Conservation (phyloP, 2,888 invertebrate species). For the Megaustenia siamemsis region DNA sequence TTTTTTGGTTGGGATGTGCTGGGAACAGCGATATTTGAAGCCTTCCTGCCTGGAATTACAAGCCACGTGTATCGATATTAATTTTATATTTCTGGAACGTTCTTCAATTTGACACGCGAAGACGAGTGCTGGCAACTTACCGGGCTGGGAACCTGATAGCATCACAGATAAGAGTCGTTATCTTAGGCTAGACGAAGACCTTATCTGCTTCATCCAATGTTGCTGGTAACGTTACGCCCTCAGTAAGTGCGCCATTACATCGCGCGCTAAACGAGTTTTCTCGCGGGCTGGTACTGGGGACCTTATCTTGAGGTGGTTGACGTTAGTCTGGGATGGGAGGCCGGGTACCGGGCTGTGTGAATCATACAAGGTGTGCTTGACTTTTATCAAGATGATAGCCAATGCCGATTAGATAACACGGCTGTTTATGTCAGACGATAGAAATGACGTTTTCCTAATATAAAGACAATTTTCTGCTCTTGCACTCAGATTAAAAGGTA, state of each 20-base stretch:
- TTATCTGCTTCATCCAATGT: constrained; percentile 13
- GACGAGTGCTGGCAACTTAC: neutral
- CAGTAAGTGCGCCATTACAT: neutral
- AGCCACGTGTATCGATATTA: constrained; percentile 21
- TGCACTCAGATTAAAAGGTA: no score
- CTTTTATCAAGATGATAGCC: no score
- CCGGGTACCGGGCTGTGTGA: no score
- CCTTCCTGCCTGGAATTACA: constrained; percentile 17
- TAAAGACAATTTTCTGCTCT: no score
- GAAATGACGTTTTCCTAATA: no score
- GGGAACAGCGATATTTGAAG: constrained; percentile 4
- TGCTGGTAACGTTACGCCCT: neutral
- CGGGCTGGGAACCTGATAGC: neutral
- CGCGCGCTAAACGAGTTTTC: no score
- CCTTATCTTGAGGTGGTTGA: no score
- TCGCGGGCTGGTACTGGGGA: no score
- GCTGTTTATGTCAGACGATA: no score
- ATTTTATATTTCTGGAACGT: neutral
- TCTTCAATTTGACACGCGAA: neutral
- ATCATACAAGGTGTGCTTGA: no score
- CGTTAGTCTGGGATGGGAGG: no score
- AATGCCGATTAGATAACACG: no score
- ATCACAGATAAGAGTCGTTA: neutral
- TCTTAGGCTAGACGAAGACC: neutral
- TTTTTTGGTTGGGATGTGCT: neutral